Evolutionary conservation across 30 jellyfish, hydroid and myxozoan genomes (phyloP).

Genomic region (Catostylus mosaicus): DNA sequence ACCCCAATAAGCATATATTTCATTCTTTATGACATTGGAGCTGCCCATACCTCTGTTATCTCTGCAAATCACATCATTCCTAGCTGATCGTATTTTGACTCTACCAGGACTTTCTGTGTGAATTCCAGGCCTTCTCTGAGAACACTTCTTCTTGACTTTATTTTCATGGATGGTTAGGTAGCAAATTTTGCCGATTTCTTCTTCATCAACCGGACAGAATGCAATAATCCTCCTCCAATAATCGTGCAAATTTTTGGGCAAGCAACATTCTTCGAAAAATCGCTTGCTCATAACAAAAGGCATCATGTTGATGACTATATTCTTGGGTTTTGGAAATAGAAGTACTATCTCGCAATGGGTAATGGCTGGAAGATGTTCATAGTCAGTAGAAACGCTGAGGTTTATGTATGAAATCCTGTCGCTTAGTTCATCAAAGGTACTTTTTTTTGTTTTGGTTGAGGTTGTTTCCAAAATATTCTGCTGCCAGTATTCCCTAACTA

Average conservation of each 20-base stretch:
- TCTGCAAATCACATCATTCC: neutral
- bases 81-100: conserved; percentile 5
- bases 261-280: conserved; percentile 15
- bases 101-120: conserved; percentile 76
- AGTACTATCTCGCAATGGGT: too few species aligned
- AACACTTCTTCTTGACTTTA: conserved; percentile 29
- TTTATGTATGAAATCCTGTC: neutral
- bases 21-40: neutral
- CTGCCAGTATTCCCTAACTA: conserved; percentile 5
- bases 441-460: too few species aligned
- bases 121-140: conserved; percentile 75
- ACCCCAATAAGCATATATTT: conserved; percentile 43
- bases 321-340: conserved; percentile 44
- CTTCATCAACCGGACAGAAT: neutral
- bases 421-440: neutral
- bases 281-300: conserved; percentile 32
- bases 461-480: neutral
- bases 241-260: conserved; percentile 32
- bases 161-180: conserved; percentile 72
- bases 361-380: neutral
- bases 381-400: neutral
- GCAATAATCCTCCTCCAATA: conserved; percentile 17
- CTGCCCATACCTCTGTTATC: neutral
- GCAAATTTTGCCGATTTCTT: conserved; percentile 41
- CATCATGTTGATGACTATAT: conserved; percentile 71